Percentiles rank a stretch among this genome's conserved stretches.
Conservation (phyloP, 2,797 vertebrate species). For the Amblyraja radiata region DNA sequence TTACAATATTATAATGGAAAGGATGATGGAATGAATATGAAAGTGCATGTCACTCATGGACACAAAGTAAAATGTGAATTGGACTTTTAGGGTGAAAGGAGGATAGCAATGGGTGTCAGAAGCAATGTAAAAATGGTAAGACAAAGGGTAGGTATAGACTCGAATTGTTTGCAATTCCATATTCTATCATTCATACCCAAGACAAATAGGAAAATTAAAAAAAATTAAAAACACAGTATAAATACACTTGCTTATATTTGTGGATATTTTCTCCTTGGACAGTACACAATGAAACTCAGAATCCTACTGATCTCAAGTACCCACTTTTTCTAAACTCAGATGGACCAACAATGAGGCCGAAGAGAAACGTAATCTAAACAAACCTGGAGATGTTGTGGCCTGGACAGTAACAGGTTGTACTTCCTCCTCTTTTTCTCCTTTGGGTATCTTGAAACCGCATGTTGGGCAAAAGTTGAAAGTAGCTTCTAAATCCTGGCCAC, state of each 20-base stretch:
- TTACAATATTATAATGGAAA: not conserved
- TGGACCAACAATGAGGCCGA: not conserved
- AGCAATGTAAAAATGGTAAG: not conserved
- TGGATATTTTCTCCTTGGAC: too few relatives aligned
- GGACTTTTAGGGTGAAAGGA: not conserved
- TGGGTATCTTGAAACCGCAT: conserved; percentile 66
- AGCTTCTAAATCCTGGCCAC: conserved; percentile 64
- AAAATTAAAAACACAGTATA: not conserved
- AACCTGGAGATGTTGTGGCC: not conserved
- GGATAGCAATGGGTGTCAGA: not conserved
- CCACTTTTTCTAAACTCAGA: not conserved
- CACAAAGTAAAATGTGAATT: not conserved
- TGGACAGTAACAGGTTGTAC: not conserved
- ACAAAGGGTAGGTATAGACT: not conserved
- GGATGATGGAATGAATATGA: not conserved
- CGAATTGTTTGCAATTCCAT: not conserved
- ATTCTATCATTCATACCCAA: not conserved
- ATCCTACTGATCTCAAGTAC: not conserved
- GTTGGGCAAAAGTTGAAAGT: conserved; percentile 75
- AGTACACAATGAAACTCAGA: not conserved
- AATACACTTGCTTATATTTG: not conserved
- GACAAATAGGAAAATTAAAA: not conserved
- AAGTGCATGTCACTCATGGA: not conserved
- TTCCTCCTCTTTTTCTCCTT: conserved; percentile 38
- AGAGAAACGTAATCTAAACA: not conserved